These are phyloP conservation scores for Palythoa caribaeorum DNA, from an alignment of 92 coral and sea anemone species.

Conservation along the genomic window DNA sequence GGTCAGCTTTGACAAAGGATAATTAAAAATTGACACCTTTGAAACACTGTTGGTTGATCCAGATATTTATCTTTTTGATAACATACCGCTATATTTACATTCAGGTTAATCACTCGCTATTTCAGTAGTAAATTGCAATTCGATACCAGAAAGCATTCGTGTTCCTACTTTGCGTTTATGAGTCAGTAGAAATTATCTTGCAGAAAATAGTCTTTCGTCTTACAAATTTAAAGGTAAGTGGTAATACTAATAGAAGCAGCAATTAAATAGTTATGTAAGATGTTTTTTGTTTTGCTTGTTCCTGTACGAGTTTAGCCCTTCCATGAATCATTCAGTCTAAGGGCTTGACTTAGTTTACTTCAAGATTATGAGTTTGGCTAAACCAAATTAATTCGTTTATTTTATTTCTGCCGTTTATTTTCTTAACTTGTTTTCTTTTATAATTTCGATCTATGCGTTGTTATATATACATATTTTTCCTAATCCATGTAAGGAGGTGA, in stretches of 20 bases:
- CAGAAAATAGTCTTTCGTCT: neutral
- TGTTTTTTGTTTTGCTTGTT: no score
- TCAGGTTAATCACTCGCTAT: neutral
- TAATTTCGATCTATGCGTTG: no score
- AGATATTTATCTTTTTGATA: conserved; percentile 35
- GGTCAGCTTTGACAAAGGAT: conserved; percentile 35
- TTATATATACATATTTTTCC: no score
- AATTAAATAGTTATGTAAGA: no score
- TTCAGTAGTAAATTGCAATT: neutral
- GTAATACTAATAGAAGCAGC: neutral
- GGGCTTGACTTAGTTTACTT: no score
- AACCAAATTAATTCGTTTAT: no score
- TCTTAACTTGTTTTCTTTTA: no score
- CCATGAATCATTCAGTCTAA: no score
- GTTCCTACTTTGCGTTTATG: neutral
- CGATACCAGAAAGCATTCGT: conserved; percentile 16
- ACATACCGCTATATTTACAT: conserved; percentile 38
- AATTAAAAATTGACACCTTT: conserved; percentile 9
- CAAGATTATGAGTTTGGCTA: no score
- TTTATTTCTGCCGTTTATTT: no score
- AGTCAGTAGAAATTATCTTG: neutral
- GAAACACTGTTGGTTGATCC: conserved; percentile 25
- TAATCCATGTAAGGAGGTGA: no score
- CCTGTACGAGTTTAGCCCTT: no score
- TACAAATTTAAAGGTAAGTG: neutral